Evolutionary conservation across 2,113 vertebrate genomes (phyloP).

Genomic region (Leuciscus idus): DNA sequence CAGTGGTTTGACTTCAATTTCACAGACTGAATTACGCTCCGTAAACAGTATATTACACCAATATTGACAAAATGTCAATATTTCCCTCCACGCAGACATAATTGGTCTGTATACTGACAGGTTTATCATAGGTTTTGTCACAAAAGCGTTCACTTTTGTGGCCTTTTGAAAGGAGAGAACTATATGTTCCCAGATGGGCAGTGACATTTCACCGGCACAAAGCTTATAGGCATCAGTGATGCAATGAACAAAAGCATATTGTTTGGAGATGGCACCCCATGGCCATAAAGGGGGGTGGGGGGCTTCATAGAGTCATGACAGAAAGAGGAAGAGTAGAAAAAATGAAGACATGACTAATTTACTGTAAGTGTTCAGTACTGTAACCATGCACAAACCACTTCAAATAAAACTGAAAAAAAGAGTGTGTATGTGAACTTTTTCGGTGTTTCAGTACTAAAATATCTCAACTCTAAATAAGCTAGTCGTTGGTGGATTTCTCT

Average conservation of each 20-base stretch:
- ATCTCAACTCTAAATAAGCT: background rate
- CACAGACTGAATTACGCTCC: background rate
- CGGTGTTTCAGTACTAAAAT: background rate
- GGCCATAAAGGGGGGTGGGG: no score
- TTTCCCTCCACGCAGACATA: background rate
- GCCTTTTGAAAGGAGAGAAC: background rate
- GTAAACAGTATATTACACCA: background rate
- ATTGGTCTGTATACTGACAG: background rate
- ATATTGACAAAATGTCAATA: background rate
- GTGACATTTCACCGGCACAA: slow-evolving; percentile 44
- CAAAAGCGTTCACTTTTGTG: background rate
- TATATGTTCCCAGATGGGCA: slow-evolving; percentile 14
- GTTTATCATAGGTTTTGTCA: slow-evolving; percentile 19
- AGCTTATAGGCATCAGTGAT: slow-evolving; percentile 2
- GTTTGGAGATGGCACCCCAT: background rate
- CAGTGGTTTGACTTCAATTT: slow-evolving; percentile 2
- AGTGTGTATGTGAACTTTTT: background rate
- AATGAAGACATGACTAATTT: background rate
- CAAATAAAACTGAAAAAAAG: background rate
- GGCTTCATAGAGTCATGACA: background rate
- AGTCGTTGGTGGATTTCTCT: background rate
- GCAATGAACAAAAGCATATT: slow-evolving; percentile 42
- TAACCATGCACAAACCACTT: background rate
- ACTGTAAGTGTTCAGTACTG: background rate
- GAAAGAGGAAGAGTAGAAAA: background rate